Evolutionary conservation across 2,797 vertebrate species (phyloP).

Genomic region (Lithobates pipiens): DNA sequence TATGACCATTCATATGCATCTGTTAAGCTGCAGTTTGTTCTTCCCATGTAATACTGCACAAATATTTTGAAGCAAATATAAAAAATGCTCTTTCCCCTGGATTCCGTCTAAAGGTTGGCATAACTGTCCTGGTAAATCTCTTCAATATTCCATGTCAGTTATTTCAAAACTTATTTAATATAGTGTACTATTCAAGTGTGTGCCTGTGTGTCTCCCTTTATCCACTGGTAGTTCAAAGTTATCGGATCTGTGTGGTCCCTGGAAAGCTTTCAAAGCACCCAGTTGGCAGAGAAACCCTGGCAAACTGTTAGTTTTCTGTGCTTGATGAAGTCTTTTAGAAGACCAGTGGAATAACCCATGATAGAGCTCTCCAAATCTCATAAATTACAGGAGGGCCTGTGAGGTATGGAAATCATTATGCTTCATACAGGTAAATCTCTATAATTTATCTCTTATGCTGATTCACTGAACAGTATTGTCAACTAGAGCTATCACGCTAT

Average conservation of each 20-base stretch:
- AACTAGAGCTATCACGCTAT: constrained; percentile 3
- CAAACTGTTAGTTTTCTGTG: background rate
- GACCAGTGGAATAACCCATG: background rate
- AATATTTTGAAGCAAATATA: background rate
- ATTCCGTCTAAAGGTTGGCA: background rate
- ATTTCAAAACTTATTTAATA: constrained; percentile 7
- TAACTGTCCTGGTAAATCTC: background rate
- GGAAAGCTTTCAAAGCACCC: constrained; percentile 31
- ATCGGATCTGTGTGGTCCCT: constrained; percentile 17
- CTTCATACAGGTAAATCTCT: constrained; percentile 5
- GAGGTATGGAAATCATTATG: background rate
- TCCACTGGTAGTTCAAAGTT: constrained; percentile 24
- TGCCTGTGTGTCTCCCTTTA: constrained; percentile 18
- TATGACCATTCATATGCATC: no score
- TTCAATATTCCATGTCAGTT: background rate
- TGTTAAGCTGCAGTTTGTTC: no score
- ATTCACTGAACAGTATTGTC: constrained; percentile 5
- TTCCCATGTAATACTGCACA: no score
- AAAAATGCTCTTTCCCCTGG: background rate
- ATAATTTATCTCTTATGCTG: constrained; percentile 3
- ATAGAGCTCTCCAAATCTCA: background rate
- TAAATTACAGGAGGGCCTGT: background rate
- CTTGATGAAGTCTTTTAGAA: constrained; percentile 14
- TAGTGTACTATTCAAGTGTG: background rate
- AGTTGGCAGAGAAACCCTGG: background rate